Evolutionary conservation across 2,113 vertebrate species (phyloP).

Genomic region (Centropristis striata): DNA sequence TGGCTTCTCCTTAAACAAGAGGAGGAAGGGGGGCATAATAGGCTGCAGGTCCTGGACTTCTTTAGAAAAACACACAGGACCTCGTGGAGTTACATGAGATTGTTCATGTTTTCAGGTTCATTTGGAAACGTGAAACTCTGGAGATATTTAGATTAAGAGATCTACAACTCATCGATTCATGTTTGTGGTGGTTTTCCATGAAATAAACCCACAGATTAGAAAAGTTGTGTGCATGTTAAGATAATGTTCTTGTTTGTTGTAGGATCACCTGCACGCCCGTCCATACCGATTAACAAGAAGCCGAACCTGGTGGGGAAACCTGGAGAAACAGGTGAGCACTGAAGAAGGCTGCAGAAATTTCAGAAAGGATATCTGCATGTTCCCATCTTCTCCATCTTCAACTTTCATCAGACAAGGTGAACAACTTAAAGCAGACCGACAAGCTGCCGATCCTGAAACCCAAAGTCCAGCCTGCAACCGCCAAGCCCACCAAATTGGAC

Average conservation of each 20-base stretch:
- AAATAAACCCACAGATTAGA: not conserved
- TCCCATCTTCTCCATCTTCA: not conserved
- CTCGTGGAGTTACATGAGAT: slow-evolving; percentile 13
- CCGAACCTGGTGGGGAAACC: slow-evolving; percentile 76
- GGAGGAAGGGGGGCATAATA: slow-evolving; percentile 57
- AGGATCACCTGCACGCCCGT: slow-evolving; percentile 70
- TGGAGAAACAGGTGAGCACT: slow-evolving; percentile 61
- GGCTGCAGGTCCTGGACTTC: slow-evolving; percentile 64
- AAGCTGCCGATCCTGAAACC: slow-evolving; percentile 63
- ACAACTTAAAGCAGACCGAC: slow-evolving; percentile 63
- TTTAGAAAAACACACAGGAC: slow-evolving; percentile 38
- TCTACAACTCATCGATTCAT: no score
- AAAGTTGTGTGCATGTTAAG: not conserved
- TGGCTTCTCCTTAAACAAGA: slow-evolving; percentile 37
- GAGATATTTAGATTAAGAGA: no score
- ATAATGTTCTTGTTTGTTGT: slow-evolving; percentile 23
- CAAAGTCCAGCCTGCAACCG: slow-evolving; percentile 58
- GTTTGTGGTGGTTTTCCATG: no score
- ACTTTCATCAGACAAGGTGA: slow-evolving; percentile 66
- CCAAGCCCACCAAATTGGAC: slow-evolving; percentile 78
- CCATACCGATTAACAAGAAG: slow-evolving; percentile 70
- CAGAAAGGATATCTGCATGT: no score
- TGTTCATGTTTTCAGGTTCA: slow-evolving; percentile 56
- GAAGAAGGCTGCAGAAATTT: no score
- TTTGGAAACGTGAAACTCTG: not conserved